Conservation (phyloP, 2,888 invertebrate species). For the Polylopha cassiicola region DNA sequence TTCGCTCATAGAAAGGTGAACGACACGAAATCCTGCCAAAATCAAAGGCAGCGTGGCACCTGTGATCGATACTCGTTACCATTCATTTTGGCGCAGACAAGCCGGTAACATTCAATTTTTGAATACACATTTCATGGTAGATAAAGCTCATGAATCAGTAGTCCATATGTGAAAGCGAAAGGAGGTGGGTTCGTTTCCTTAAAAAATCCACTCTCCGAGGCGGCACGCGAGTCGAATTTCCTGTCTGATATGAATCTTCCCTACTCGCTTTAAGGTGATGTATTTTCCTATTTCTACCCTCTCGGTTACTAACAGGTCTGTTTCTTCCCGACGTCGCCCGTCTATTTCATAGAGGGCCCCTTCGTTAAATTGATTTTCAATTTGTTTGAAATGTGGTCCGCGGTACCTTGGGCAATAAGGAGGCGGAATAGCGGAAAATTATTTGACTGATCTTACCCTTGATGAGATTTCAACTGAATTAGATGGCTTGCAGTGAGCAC, state of each 20-base stretch:
- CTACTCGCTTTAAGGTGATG: constrained; percentile 76
- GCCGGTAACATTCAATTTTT: constrained; percentile 66
- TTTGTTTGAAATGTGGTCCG: constrained; percentile 73
- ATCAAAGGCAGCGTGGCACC: constrained; percentile 14
- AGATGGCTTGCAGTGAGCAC: constrained; percentile 28
- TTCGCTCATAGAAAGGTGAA: constrained; percentile 15
- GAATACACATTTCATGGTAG: constrained; percentile 69
- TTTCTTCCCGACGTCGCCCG: constrained; percentile 44
- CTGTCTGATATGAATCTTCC: constrained; percentile 75
- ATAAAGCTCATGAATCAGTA: constrained; percentile 75
- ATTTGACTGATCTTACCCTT: constrained; percentile 56
- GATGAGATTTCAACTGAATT: constrained; percentile 60
- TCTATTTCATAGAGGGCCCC: constrained; percentile 52
- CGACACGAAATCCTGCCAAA: constrained; percentile 14
- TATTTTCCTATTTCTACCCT: constrained; percentile 73
- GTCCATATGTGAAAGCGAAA: constrained; percentile 67
- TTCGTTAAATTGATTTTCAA: constrained; percentile 74
- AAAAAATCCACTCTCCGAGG: constrained; percentile 61
- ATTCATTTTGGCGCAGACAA: constrained; percentile 53
- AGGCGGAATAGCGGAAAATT: constrained; percentile 70
- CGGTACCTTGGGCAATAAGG: constrained; percentile 63
- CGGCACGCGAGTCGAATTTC: constrained; percentile 72
- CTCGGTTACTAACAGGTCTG: constrained; percentile 42
- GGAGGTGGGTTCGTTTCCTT: constrained; percentile 59
- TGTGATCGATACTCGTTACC: constrained; percentile 43